Conservation (phyloP, 2,113 vertebrate species). For the Gnathonemus echidnorhynchus region DNA sequence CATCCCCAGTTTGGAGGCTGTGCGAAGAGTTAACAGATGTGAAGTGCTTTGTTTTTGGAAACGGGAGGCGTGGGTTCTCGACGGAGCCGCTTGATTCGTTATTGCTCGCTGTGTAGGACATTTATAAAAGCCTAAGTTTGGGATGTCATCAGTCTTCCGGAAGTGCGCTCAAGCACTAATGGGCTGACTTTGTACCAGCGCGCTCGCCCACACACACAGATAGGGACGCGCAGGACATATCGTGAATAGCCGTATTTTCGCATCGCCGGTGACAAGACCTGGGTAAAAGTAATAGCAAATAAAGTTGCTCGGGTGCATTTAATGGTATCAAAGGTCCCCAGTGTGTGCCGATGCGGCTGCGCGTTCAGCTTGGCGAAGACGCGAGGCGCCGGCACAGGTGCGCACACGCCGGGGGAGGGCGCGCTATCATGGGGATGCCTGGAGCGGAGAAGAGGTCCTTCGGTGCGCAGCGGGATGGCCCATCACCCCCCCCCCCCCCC, state of each 20-base stretch:
- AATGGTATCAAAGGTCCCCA: conserved; percentile 50
- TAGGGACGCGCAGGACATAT: conserved; percentile 27
- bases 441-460: not conserved
- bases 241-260: conserved; percentile 32
- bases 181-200: conserved; percentile 31
- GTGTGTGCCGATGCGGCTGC: conserved; percentile 28
- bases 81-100: conserved; percentile 50
- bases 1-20: conserved; percentile 25
- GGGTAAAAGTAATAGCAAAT: conserved; percentile 31
- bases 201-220: conserved; percentile 46
- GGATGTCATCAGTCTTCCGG: conserved; percentile 2
- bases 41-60: conserved; percentile 47
- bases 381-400: not conserved
- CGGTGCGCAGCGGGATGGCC: conserved; percentile 1
- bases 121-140: conserved; percentile 44
- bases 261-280: conserved; percentile 25
- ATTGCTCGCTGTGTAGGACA: conserved; percentile 37
- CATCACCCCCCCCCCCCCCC: not conserved
- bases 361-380: conserved; percentile 13
- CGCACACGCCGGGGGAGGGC: not conserved
- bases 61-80: conserved; percentile 57
- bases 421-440: not conserved
- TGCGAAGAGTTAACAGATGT: conserved; percentile 54
- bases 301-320: conserved; percentile 23
- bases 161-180: conserved; percentile 24